phyloP scores from a whole-genome alignment of 2,888 invertebrate species.

The Acronicta alni region DNA sequence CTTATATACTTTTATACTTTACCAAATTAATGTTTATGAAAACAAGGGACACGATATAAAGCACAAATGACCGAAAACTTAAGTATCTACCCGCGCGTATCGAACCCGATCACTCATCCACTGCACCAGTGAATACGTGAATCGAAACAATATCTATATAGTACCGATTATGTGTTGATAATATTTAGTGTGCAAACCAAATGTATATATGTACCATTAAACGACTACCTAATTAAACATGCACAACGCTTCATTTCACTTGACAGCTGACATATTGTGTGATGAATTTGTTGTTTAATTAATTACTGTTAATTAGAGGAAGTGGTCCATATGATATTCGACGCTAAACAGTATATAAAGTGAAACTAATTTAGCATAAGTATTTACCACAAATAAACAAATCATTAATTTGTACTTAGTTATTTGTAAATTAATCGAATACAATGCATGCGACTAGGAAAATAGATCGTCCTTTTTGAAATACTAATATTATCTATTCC shows the following conservation, averaged over 20 bases:
- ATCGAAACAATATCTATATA: too few relatives aligned
- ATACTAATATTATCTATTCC: too few relatives aligned
- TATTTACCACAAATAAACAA: not conserved
- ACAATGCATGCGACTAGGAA: too few relatives aligned
- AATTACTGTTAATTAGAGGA: conserved; percentile 6
- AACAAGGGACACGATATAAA: too few relatives aligned
- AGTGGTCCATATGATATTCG: not conserved
- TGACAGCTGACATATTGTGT: conserved; percentile 30
- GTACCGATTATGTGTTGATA: too few relatives aligned
- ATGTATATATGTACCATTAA: conserved; percentile 10
- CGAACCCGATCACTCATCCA: too few relatives aligned
- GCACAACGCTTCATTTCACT: conserved; percentile 7
- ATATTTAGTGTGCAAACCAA: conserved; percentile 1
- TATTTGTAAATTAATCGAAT: not conserved
- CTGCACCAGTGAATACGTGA: too few relatives aligned
- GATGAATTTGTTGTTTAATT: conserved; percentile 4
- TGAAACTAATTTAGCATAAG: not conserved
- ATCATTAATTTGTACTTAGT: not conserved
- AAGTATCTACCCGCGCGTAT: too few relatives aligned
- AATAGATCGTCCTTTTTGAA: too few relatives aligned
- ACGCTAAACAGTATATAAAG: conserved; percentile 11
- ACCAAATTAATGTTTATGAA: too few relatives aligned
- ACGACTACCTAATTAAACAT: conserved; percentile 18
- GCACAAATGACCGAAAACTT: too few relatives aligned
- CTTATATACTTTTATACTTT: too few relatives aligned